These are phyloP conservation scores for Pongo pygmaeus DNA, from an alignment of 2,113 vertebrate genomes.

Conservation along the genomic window DNA sequence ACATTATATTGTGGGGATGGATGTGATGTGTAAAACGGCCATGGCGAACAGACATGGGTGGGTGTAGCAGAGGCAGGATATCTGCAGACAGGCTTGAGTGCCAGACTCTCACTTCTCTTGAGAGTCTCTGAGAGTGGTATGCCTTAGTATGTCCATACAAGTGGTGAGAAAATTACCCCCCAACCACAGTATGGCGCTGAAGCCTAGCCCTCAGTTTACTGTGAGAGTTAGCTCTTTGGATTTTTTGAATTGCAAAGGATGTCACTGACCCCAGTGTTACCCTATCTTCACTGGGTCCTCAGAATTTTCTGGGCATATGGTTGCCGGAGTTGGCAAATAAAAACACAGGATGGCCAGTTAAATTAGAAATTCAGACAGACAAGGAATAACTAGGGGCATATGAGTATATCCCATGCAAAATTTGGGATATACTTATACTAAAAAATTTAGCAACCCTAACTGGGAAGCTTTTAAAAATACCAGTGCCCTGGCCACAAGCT, in stretches of 20 bases:
- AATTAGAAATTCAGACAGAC: background rate
- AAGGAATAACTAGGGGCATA: background rate
- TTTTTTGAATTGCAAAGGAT: background rate
- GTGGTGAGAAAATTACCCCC: background rate
- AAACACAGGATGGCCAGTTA: background rate
- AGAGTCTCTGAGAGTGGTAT: background rate
- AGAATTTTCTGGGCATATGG: background rate
- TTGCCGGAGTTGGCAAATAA: background rate
- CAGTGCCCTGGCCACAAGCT: background rate
- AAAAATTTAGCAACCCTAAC: background rate
- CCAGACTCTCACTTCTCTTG: background rate
- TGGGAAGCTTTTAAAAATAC: background rate
- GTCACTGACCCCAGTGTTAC: fast-evolving
- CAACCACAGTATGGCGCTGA: fast-evolving
- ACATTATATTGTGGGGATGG: fast-evolving
- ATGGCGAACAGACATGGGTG: fast-evolving
- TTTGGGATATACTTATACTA: background rate
- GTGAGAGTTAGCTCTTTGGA: background rate
- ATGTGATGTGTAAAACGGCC: fast-evolving
- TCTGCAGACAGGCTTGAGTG: fast-evolving
- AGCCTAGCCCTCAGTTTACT: fast-evolving
- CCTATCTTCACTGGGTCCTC: background rate
- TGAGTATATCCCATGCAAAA: background rate
- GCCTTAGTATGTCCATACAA: background rate
- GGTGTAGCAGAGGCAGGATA: fast-evolving